phyloP scores from a whole-genome alignment of 2,797 vertebrate genomes.

The Naso thynnoides region DNA sequence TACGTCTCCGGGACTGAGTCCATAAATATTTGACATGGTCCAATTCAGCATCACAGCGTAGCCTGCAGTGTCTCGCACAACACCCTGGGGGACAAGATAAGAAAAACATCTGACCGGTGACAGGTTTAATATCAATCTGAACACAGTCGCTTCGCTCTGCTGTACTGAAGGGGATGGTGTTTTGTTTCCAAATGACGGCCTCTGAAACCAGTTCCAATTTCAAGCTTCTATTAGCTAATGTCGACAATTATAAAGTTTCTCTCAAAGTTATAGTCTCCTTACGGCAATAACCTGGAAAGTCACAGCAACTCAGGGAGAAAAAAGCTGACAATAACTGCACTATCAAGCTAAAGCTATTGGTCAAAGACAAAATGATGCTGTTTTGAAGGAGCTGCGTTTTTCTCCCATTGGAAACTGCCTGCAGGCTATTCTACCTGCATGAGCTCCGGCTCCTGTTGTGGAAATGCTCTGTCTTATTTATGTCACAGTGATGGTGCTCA shows the following conservation, averaged over 20 bases:
- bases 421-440: slow-evolving; percentile 34
- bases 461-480: slow-evolving; percentile 51
- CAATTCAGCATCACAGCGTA: slow-evolving; percentile 97
- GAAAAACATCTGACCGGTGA: slow-evolving; percentile 37
- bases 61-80: slow-evolving; percentile 93
- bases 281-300: slow-evolving; percentile 20
- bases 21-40: slow-evolving; percentile 97
- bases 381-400: slow-evolving; percentile 32
- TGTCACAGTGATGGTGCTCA: slow-evolving; percentile 38
- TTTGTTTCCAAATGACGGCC: slow-evolving; percentile 14
- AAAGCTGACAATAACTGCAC: slow-evolving; percentile 24
- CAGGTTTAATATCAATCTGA: slow-evolving; percentile 49
- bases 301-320: not conserved
- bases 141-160: slow-evolving; percentile 6
- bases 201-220: slow-evolving; percentile 3
- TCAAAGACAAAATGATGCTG: slow-evolving; percentile 47
- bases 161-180: not conserved
- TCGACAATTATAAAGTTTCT: slow-evolving; percentile 13
- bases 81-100: slow-evolving; percentile 85
- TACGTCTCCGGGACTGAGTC: slow-evolving; percentile 94
- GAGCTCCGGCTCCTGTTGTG: slow-evolving; percentile 38
- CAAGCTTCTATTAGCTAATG: not conserved
- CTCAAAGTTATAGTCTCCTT: slow-evolving; percentile 20
- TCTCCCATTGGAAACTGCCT: slow-evolving; percentile 36
- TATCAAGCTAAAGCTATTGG: slow-evolving; percentile 43